Evolutionary conservation across 2,113 vertebrate genomes (phyloP).

Genomic region (Gasterosteus nipponicus): DNA sequence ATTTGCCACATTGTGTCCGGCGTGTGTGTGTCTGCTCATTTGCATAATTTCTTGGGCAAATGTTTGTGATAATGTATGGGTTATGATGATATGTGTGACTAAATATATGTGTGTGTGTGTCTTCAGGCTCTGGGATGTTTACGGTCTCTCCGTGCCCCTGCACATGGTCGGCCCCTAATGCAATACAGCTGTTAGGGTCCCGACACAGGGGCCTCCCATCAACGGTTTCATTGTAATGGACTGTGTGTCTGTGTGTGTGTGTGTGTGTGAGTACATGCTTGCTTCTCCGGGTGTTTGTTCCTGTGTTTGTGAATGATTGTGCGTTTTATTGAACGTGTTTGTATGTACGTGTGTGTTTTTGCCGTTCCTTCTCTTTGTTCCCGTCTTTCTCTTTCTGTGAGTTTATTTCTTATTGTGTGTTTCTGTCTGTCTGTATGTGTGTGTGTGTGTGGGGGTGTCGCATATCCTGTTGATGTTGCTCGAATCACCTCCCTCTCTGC

Average conservation of each 20-base stretch:
- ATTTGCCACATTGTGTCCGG: conserved; percentile 53
- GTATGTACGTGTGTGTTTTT: conserved; percentile 26
- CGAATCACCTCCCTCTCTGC: not conserved
- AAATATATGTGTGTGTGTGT: conserved; percentile 33
- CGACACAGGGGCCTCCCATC: conserved; percentile 74
- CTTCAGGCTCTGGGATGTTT: conserved; percentile 80
- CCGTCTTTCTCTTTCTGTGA: not conserved
- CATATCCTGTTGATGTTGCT: conserved; percentile 26
- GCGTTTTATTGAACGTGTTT: conserved; percentile 11
- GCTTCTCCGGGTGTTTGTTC: conserved; percentile 4
- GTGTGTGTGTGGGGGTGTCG: conserved; percentile 4
- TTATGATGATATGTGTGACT: conserved; percentile 29
- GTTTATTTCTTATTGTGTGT: not conserved
- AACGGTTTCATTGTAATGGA: conserved; percentile 76
- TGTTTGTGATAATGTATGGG: conserved; percentile 54
- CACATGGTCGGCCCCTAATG: conserved; percentile 87
- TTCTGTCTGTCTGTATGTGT: not conserved
- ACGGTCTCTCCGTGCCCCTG: conserved; percentile 79
- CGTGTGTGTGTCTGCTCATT: conserved; percentile 48
- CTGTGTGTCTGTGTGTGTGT: conserved; percentile 45
- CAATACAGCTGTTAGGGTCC: conserved; percentile 87
- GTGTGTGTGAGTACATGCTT: conserved; percentile 28
- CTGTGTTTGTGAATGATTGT: conserved; percentile 38
- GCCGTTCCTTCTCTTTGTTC: conserved; percentile 2
- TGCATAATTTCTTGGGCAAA: conserved; percentile 49